A percentile compares a stretch with the other conserved stretches of the same genome.
Conservation (phyloP, 1,140 invertebrate genomes). For the Thaumatotibia leucotreta region DNA sequence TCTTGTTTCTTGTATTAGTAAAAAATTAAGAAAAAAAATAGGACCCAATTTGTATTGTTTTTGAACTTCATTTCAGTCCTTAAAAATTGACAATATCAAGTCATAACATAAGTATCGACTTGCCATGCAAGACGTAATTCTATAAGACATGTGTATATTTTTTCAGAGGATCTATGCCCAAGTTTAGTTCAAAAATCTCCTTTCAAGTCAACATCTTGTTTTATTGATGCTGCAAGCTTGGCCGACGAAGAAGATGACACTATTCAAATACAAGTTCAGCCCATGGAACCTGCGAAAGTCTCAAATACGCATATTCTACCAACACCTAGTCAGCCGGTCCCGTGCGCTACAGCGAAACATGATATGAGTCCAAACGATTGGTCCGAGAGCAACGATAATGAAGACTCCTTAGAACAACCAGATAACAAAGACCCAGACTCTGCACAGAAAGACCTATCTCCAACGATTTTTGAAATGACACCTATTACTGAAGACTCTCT, state of each 20-base stretch:
- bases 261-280: slow-evolving; percentile 21
- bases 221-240: slow-evolving; percentile 85
- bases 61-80: no score
- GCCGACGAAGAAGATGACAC: slow-evolving; percentile 79
- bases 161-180: slow-evolving; percentile 16
- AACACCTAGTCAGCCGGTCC: slow-evolving; percentile 42
- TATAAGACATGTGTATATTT: slow-evolving; percentile 13
- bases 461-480: slow-evolving; percentile 62
- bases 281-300: neutral
- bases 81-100: no score
- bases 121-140: no score
- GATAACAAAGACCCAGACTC: slow-evolving; percentile 53
- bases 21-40: no score
- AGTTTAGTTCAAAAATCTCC: slow-evolving; percentile 35
- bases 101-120: no score
- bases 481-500: slow-evolving; percentile 53
- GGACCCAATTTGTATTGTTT: no score
- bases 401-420: slow-evolving; percentile 58
- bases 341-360: slow-evolving; percentile 40
- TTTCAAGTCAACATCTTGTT: slow-evolving; percentile 74
- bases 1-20: no score
- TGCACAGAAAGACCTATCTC: slow-evolving; percentile 52
- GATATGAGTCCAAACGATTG: slow-evolving; percentile 52
- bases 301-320: slow-evolving; percentile 21
- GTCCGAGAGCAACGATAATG: slow-evolving; percentile 57